Conservation (phyloP, 23 tunicate species). For the Phallusia fumigata region DNA sequence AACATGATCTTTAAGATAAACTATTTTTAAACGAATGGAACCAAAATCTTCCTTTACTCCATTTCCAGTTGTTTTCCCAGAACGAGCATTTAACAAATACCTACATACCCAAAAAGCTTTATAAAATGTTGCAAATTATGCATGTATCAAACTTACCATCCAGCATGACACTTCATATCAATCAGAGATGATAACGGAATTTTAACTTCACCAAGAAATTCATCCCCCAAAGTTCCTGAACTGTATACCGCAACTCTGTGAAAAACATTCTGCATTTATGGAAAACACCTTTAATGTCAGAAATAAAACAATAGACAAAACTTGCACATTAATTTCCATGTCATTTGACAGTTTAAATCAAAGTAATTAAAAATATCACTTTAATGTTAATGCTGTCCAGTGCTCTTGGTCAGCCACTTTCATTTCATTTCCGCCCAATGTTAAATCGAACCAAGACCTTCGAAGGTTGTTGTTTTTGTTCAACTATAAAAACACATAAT, state of each 20-base stretch:
- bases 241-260: constrained; percentile 37
- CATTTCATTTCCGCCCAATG: constrained; percentile 32
- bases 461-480: constrained; percentile 42
- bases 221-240: constrained; percentile 53
- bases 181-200: constrained; percentile 15
- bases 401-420: constrained; percentile 38
- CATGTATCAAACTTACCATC: constrained; percentile 26
- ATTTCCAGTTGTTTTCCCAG: constrained; percentile 17
- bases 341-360: too few species aligned
- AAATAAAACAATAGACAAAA: too few species aligned
- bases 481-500: constrained; percentile 12
- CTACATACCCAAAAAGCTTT: constrained; percentile 3
- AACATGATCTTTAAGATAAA: constrained; percentile 37
- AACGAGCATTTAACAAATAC: constrained; percentile 38
- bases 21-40: constrained; percentile 38
- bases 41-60: constrained; percentile 41
- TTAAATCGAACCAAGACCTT: constrained; percentile 55
- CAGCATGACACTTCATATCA: constrained; percentile 14
- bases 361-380: constrained; percentile 5
- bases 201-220: constrained; percentile 49
- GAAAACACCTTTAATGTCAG: too few species aligned
- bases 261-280: too few species aligned
- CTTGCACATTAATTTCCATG: too few species aligned
- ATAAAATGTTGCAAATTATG: neutral
- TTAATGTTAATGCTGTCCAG: constrained; percentile 29